Base-by-base conservation (phyloP, 1,140 invertebrate species). In the Drosophila busckii region DNA sequence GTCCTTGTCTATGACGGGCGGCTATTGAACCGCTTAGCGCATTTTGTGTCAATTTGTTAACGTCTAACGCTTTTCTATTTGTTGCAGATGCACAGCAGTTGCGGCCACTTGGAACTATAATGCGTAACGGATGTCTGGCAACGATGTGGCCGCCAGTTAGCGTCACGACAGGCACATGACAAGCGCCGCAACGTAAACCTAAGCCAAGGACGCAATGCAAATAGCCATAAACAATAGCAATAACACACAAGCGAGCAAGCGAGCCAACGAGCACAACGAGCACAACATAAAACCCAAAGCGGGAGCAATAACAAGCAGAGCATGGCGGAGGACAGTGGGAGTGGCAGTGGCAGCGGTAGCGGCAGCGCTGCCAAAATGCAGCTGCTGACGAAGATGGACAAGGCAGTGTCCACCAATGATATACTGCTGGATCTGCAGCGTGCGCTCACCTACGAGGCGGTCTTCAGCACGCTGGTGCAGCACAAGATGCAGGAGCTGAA, bases 401-500 rank as follows among this genome's bases (percentile, higher is more conserved):
- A 87, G 69, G 84, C 86, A 0, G 86, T 87, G 1, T 86, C 83
- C 45, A 87, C 86, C 10, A 87, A 84, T 20, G 86, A 87, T 35
- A 62, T 85, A 3, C 37, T 84, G 38, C 60, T 83, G 17, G 75
- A 86, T 20, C 56, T 85, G 32, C 68, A 71, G 32, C 56, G 76
- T 2, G 84, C 85, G 6, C 55, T 85, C 12, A 85, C 85, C 42
- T 87, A 87, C 17, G 86, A 87, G 44, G 68, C 80, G 5, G 75
- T 87, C 2, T 86, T 87, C 16, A 71, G 61, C 40, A 69, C 68
- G 4, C 50, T 87, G 28, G 68, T 87, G 29, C 70, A 87, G 60
- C 84, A 87, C 56, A 87, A 87, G 63, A 82, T 87, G 70, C 66
- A 84, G 46, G 78, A 75, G 15, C 85, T 87, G 25, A 86, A 86